Evolutionary conservation across 2,888 invertebrate species (phyloP).

Genomic region (Napeogenes sylphis): DNA sequence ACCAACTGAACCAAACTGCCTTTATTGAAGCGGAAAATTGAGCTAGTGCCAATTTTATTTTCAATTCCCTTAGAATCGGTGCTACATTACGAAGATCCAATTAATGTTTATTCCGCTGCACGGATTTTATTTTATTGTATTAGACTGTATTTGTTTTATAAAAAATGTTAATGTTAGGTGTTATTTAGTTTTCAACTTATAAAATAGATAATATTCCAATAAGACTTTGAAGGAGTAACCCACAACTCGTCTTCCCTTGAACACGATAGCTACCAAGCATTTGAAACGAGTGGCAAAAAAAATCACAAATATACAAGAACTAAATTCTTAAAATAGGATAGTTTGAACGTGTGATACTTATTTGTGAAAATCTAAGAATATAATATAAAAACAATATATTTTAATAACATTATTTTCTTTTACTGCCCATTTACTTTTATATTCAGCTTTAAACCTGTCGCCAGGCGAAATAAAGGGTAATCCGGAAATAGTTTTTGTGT

Average conservation of each 20-base stretch:
- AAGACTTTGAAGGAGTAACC: conserved; percentile 22
- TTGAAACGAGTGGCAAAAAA: no score
- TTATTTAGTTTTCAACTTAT: conserved; percentile 28
- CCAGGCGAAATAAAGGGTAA: background rate
- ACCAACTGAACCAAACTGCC: conserved; percentile 50
- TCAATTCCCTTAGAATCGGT: conserved; percentile 46
- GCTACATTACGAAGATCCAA: conserved; percentile 23
- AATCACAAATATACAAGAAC: no score
- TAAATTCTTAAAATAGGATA: no score
- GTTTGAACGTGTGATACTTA: no score
- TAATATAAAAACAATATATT: no score
- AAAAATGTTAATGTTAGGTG: no score
- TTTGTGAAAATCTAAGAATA: no score
- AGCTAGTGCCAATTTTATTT: conserved; percentile 68
- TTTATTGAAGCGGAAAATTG: conserved; percentile 65
- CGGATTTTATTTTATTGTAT: conserved; percentile 7
- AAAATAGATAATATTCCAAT: conserved; percentile 36
- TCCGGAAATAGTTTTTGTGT: no score
- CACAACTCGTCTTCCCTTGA: no score
- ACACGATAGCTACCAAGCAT: no score
- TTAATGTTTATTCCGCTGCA: conserved; percentile 25
- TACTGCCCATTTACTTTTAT: conserved; percentile 15
- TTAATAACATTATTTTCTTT: no score
- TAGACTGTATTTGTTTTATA: no score
- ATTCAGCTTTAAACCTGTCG: background rate